Base-by-base conservation (phyloP, 2,888 invertebrate genomes). In the Cephus nigrinus region DNA sequence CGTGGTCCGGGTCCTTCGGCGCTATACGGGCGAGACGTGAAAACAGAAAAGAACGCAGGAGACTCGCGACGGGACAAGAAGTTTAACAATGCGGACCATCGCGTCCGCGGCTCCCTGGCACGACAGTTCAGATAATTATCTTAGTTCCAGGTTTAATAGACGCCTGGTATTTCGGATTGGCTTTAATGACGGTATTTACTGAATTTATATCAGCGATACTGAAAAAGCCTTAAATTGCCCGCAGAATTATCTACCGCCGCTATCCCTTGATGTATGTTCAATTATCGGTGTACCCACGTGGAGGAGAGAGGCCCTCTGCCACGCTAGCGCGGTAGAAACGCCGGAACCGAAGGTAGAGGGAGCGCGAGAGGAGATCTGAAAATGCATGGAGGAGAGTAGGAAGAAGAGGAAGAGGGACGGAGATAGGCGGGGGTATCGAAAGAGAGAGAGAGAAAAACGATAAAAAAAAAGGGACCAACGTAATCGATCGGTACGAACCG, bases 81-180 rank as follows among this genome's bases (percentile, higher is more conserved):
- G 81, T 82, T 83, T 78, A 88, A 87, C 86, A 90, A 89, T 89
- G 88, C 87, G 78, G 82, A 80, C 79, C 80, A 76, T 78, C 78
- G 80, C 76, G 76, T 77, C 79, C 77, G 79, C 77, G 36, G 71
- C 74, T 77, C 79, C 74, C 76, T 71, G 73, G 73, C 75, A 76
- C 55, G 55, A 78, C 86, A 82, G 82, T 86, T 83, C 84, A 82
- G 87, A 89, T 90, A 90, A 90, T 90, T 90, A 90, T 89, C 88
- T 89, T 87, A 88, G 90, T 90, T 88, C 82, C 87, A 88, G 86
- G 86, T 88, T 89, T 90, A 90, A 90, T 90, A 90, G 89, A 90
- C 88, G 89, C 88, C 84, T 85, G 89, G 90, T 89, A 90, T 90
- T 90, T 89, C 85, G 87, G 87, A 90, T 90, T 87, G 88, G 84